Percentiles rank a stretch among this genome's conserved stretches.
Evolutionary conservation across 2,888 invertebrate species (phyloP).

Genomic region (Ormyrus pomaceus): DNA sequence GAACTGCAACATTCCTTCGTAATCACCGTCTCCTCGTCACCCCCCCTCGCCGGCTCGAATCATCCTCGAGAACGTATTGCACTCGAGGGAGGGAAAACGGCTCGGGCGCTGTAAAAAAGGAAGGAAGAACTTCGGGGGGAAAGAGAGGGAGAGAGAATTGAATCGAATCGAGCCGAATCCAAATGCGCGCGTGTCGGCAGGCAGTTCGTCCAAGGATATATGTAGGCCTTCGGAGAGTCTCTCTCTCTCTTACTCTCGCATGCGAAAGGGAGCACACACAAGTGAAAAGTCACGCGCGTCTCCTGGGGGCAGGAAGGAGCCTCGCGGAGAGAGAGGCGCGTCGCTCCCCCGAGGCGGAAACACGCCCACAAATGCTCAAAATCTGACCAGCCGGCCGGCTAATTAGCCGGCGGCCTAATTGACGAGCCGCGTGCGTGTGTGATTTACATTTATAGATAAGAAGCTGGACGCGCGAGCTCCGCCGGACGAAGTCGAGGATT

Average conservation of each 20-base stretch:
- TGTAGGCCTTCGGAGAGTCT: slow-evolving; percentile 52
- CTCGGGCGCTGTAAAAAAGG: slow-evolving; percentile 58
- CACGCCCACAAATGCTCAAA: slow-evolving; percentile 63
- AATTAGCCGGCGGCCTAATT: slow-evolving; percentile 58
- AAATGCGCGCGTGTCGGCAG: slow-evolving; percentile 65
- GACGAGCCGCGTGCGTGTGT: slow-evolving; percentile 32
- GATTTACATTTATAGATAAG: slow-evolving; percentile 55
- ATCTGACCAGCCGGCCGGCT: slow-evolving; percentile 53
- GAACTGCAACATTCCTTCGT: slow-evolving; percentile 10
- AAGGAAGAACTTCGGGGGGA: neutral
- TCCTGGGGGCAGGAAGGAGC: slow-evolving; percentile 54
- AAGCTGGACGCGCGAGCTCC: neutral
- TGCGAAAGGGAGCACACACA: neutral
- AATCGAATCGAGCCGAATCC: slow-evolving; percentile 52
- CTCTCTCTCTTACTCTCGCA: neutral
- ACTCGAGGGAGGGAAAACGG: slow-evolving; percentile 69
- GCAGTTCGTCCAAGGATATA: slow-evolving; percentile 71
- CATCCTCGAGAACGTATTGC: slow-evolving; percentile 69
- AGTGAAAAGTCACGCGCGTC: slow-evolving; percentile 63
- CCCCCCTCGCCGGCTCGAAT: slow-evolving; percentile 25
- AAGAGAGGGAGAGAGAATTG: slow-evolving; percentile 38
- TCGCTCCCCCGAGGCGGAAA: slow-evolving; percentile 66
- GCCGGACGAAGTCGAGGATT: too few relatives aligned
- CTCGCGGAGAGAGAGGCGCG: slow-evolving; percentile 61
- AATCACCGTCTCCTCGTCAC: slow-evolving; percentile 37